Percentiles rank a stretch among this genome's conserved stretches.
phyloP scores from a whole-genome alignment of 2,113 vertebrate species.

The Tachuris rubrigastra region DNA sequence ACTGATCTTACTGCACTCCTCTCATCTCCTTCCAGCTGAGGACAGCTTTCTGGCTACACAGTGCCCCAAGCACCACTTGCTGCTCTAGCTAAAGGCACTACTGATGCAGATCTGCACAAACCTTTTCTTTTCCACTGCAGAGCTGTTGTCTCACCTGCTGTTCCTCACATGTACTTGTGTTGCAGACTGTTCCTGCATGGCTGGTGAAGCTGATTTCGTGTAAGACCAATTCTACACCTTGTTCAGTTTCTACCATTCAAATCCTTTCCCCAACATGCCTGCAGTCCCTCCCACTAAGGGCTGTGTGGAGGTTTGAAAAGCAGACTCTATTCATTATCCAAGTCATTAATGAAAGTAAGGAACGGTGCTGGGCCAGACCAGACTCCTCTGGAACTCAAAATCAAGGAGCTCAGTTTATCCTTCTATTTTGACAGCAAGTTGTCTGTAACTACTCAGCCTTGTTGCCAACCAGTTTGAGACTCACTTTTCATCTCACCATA shows the following conservation, averaged over 20 bases:
- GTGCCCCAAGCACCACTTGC: not conserved
- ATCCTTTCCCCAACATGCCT: not conserved
- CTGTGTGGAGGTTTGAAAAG: not conserved
- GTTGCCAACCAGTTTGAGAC: not conserved
- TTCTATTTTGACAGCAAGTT: not conserved
- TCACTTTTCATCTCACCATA: not conserved
- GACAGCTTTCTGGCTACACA: not conserved
- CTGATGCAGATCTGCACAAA: not conserved
- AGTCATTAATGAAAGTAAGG: not conserved
- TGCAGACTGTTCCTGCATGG: not conserved
- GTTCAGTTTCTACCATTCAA: not conserved
- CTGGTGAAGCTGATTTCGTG: not conserved
- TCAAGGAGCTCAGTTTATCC: not conserved
- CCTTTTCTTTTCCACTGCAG: not conserved
- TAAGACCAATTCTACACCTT: not conserved
- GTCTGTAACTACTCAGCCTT: not conserved
- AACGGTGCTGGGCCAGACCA: not conserved
- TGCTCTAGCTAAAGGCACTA: not conserved
- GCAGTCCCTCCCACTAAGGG: not conserved
- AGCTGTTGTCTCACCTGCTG: not conserved
- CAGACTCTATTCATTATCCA: not conserved
- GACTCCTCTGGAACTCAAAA: not conserved
- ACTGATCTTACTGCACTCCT: not conserved
- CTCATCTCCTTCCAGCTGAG: not conserved
- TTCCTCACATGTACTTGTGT: not conserved